Conservation (phyloP, 2,113 vertebrate genomes). For the Catharus fuscescens region DNA sequence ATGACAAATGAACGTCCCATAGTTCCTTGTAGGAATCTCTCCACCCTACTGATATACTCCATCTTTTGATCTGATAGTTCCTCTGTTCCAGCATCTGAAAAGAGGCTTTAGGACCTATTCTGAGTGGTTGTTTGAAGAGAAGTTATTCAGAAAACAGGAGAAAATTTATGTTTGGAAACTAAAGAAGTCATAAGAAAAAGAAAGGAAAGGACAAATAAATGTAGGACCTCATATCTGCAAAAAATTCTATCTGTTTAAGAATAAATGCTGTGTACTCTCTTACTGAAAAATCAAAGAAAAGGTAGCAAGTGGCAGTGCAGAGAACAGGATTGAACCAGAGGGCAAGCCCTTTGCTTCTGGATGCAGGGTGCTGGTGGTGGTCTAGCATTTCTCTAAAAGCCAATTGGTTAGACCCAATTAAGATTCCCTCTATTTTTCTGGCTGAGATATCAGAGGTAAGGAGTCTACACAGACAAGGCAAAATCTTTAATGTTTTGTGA, state of each 20-base stretch:
- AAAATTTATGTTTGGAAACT: not conserved
- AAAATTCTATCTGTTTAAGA: not conserved
- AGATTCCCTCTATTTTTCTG: not conserved
- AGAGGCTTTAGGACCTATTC: not conserved
- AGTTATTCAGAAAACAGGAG: not conserved
- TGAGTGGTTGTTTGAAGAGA: not conserved
- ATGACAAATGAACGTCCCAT: not conserved
- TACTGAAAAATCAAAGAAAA: not conserved
- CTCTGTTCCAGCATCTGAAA: not conserved
- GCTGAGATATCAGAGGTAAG: not conserved
- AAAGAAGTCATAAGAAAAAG: not conserved
- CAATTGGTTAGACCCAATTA: rapidly evolving
- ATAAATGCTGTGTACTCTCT: not conserved
- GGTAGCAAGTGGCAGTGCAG: not conserved
- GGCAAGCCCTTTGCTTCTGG: not conserved
- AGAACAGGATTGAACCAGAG: not conserved
- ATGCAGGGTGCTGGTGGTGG: rapidly evolving
- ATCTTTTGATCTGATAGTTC: not conserved
- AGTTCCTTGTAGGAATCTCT: not conserved
- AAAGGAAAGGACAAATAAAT: not conserved
- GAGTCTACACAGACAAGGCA: not conserved
- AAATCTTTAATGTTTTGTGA: not conserved
- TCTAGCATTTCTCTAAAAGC: not conserved
- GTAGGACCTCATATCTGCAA: not conserved
- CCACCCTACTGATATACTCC: not conserved